These are phyloP conservation scores for Scaptomyza polygonia DNA, from an alignment of 2,888 invertebrate species.

Conservation along the genomic window DNA sequence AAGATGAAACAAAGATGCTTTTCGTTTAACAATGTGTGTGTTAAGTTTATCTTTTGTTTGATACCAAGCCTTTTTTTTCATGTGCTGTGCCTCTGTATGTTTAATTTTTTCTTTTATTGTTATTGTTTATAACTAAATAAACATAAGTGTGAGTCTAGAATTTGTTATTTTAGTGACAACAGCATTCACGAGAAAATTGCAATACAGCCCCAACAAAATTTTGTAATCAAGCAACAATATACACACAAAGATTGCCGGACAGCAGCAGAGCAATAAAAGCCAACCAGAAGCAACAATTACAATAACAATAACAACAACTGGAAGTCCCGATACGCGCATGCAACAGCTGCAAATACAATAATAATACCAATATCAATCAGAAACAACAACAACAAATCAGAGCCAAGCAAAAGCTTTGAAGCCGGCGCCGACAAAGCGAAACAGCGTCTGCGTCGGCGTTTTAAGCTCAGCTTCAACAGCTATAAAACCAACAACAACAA, in stretches of 20 bases:
- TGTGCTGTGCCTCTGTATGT: constrained; percentile 5
- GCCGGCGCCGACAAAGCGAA: constrained; percentile 26
- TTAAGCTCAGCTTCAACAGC: constrained; percentile 29
- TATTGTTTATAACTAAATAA: constrained; percentile 4
- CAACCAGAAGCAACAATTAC: constrained; percentile 14
- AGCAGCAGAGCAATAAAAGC: constrained; percentile 14
- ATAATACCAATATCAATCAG: neutral
- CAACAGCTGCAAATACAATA: constrained; percentile 44
- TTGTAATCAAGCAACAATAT: constrained; percentile 29
- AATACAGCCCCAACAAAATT: constrained; percentile 9
- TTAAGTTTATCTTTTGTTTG: constrained; percentile 2
- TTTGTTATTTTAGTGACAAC: neutral
- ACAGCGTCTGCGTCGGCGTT: constrained; percentile 35
- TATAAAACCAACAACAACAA: neutral
- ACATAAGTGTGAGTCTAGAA: constrained; percentile 3
- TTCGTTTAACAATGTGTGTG: constrained; percentile 5
- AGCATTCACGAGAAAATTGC: constrained; percentile 2
- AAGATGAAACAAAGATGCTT: constrained; percentile 12
- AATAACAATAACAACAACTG: constrained; percentile 9
- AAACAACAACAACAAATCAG: constrained; percentile 5
- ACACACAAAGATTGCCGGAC: constrained; percentile 11
- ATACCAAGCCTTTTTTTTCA: constrained; percentile 9
- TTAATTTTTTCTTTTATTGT: neutral
- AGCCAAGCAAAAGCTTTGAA: constrained; percentile 17
- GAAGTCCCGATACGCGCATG: constrained; percentile 22